These are phyloP conservation scores for Cryptotermes secundus DNA, from an alignment of 1,140 invertebrate species.

Conservation along the genomic window DNA sequence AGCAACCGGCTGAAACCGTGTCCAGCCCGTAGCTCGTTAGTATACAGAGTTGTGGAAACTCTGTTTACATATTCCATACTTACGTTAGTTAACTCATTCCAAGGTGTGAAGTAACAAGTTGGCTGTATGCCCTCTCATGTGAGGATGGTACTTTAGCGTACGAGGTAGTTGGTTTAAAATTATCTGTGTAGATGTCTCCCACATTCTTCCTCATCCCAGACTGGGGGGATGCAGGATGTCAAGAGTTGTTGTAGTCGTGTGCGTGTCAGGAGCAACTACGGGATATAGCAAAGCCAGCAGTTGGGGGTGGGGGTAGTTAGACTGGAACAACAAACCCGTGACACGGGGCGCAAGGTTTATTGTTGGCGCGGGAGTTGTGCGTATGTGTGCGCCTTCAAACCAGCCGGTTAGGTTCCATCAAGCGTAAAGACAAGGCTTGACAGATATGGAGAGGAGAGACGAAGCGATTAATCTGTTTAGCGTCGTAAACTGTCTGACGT, in stretches of 20 bases:
- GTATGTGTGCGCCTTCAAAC: neutral
- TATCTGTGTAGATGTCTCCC: neutral
- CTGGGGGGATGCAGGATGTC: neutral
- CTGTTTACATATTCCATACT: neutral
- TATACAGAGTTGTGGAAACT: neutral
- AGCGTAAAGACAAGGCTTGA: neutral
- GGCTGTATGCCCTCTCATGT: neutral
- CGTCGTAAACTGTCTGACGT: too few species aligned
- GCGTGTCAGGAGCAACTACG: neutral
- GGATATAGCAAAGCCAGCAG: neutral
- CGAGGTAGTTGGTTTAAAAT: conserved; percentile 7
- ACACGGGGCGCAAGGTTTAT: neutral
- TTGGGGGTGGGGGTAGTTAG: neutral
- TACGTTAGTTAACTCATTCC: too few species aligned
- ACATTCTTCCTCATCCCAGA: neutral
- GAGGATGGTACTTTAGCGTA: neutral
- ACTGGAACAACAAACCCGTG: neutral
- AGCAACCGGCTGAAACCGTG: too few species aligned
- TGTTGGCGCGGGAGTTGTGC: neutral
- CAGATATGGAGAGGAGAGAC: neutral
- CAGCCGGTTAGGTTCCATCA: neutral
- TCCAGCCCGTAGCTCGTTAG: too few species aligned
- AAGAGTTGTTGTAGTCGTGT: neutral
- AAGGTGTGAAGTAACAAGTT: neutral
- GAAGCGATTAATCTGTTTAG: neutral